Percentiles rank a stretch among this genome's conserved stretches.
Evolutionary conservation across 92 coral and sea anemone genomes (phyloP).

Genomic region (Epizoanthus ramosus): DNA sequence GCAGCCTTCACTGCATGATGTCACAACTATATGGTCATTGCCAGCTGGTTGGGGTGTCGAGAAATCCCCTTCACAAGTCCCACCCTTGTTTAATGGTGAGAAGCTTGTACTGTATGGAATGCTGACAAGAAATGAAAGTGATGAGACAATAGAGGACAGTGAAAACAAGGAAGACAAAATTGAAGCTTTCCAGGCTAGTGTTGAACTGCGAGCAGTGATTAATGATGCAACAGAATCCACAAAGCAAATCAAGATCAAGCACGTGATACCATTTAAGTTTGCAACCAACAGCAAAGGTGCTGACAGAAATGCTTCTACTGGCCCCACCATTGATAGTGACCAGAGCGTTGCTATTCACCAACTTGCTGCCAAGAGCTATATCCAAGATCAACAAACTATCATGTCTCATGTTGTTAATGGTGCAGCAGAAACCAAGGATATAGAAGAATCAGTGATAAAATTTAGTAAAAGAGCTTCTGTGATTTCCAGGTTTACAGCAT

Average conservation of each 20-base stretch:
- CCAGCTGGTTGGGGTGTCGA: slow-evolving; percentile 11
- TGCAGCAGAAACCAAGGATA: not conserved
- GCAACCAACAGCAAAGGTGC: not conserved
- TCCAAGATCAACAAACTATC: not conserved
- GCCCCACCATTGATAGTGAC: not conserved
- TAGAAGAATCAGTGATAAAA: slow-evolving; percentile 50
- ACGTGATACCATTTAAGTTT: not conserved
- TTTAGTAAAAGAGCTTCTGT: slow-evolving; percentile 71
- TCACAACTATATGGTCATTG: not conserved
- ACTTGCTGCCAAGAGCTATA: slow-evolving; percentile 2
- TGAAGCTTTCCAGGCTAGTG: not conserved
- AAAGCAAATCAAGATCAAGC: not conserved
- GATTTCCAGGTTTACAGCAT: slow-evolving; percentile 65
- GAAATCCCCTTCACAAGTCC: not conserved
- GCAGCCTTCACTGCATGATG: not conserved
- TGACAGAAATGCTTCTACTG: not conserved
- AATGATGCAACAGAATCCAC: not conserved
- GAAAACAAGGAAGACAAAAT: not conserved
- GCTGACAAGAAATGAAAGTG: not conserved
- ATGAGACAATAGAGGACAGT: not conserved
- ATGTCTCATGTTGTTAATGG: not conserved
- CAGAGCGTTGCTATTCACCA: not conserved
- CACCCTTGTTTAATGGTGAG: not conserved
- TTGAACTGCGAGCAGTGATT: not conserved
- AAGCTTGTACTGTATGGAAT: not conserved